Evolutionary conservation across 2,888 invertebrate genomes (phyloP), one percentile per base, ranked within the genome.

Genomic region (Drosophila siamana): DNA sequence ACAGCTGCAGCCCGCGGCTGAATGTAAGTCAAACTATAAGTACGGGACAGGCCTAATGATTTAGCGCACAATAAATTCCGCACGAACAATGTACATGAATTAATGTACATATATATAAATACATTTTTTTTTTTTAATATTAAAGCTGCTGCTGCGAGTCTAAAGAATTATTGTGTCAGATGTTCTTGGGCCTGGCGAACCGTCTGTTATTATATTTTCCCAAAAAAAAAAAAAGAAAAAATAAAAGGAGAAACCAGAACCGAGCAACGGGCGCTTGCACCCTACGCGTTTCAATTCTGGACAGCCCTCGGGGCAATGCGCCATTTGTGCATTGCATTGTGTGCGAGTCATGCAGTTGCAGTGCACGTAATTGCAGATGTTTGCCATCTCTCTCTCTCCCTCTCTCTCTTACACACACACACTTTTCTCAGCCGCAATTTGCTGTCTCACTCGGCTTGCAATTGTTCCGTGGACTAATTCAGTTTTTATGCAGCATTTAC

Each of bases 401-500:
- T 50, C 40, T 16, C 46, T 19, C 51, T 11, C 43, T 41, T n/a
- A n/a, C n/a, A n/a, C n/a, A n/a, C n/a, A n/a, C 47, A 22, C 44
- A 36, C 43, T 43, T 19, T 19, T 19, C 19, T 1, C 2, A 2
- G 33, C 41, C 43, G 19, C 36, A 7, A n/a, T 5, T n/a, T 33
- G 33, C 33, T n/a, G 33, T 11, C 33, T 33, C 33, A n/a, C 44
- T 61, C 46, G 38, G 52, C 41, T 72, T 80, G 66, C 76, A 82
- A 82, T 80, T 78, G 83, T 78, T 71, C 41, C 69, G 64, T 51
- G 44, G 47, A 71, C 78, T 79, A 81, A 84, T 84, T 79, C 81
- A 69, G 80, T 68, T 84, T 84, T 79, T 83, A 79, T 83, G 65
- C 86, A 74, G 83, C 83, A 86, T 80, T 84, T 83, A 80, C 83